phyloP scores from a whole-genome alignment of 1,140 invertebrate genomes.

The Drosophila pandora region DNA sequence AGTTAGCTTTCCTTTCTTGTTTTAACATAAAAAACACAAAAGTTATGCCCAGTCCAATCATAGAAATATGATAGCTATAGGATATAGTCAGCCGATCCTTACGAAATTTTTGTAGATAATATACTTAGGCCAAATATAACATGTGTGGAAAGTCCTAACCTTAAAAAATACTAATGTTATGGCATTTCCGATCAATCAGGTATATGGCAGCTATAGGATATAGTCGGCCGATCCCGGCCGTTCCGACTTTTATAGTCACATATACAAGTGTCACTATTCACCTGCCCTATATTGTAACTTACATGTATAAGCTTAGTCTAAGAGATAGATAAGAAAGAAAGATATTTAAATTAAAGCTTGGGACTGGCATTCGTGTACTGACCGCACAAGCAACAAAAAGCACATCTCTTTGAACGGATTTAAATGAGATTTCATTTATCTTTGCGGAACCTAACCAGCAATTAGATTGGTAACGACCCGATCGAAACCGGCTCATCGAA shows the following conservation, averaged over 20 bases:
- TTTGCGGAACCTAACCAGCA: not conserved
- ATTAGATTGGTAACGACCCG: not conserved
- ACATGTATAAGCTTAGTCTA: not conserved
- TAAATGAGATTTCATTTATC: not conserved
- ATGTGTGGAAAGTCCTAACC: too few species aligned
- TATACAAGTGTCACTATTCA: not conserved
- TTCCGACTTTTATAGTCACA: not conserved
- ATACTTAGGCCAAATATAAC: too few species aligned
- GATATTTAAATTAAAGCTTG: not conserved
- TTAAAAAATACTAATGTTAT: too few species aligned
- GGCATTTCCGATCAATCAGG: too few species aligned
- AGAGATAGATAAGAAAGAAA: not conserved
- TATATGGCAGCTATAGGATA: too few species aligned
- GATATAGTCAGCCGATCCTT: too few species aligned
- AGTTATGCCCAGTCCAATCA: too few species aligned
- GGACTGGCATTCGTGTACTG: not conserved
- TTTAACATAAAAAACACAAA: too few species aligned
- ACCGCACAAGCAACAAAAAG: not conserved
- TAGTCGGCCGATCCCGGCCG: too few species aligned
- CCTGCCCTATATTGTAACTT: not conserved
- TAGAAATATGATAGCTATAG: too few species aligned
- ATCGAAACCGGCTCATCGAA: not conserved
- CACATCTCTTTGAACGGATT: not conserved
- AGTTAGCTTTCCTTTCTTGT: too few species aligned
- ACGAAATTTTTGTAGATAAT: too few species aligned